Evolutionary conservation across 2,797 vertebrate species (phyloP).

Genomic region (Adelosebastes latens): DNA sequence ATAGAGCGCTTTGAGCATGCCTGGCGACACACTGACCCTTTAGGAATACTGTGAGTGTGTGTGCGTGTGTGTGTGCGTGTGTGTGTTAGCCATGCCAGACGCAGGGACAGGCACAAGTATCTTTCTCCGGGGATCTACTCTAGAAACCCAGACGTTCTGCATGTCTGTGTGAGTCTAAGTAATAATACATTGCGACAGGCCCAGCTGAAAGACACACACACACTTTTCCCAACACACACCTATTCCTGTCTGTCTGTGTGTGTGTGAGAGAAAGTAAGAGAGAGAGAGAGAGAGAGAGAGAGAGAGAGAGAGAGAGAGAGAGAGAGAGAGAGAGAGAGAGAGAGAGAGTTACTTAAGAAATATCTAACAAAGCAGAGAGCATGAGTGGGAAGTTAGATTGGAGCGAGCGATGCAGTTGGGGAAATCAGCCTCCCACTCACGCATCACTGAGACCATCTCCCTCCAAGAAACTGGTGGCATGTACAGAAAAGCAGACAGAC

Average conservation of each 20-base stretch:
- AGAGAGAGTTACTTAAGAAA: conserved; percentile 72
- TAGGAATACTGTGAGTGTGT: conserved; percentile 67
- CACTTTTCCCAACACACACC: conserved; percentile 43
- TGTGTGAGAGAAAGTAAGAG: conserved; percentile 11
- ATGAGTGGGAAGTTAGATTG: conserved; percentile 78
- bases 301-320: conserved; percentile 4
- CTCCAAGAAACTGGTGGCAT: conserved; percentile 76
- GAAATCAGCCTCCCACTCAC: conserved; percentile 78
- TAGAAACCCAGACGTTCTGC: conserved; percentile 79
- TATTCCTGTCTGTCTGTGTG: conserved; percentile 27
- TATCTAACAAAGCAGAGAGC: conserved; percentile 76
- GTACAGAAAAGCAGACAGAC: conserved; percentile 69
- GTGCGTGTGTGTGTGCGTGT: conserved; percentile 4
- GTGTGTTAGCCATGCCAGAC: conserved; percentile 57
- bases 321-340: conserved; percentile 37
- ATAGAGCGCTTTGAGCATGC: conserved; percentile 80
- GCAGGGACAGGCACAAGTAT: conserved; percentile 66
- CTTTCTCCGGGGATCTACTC: conserved; percentile 78
- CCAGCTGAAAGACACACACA: conserved; percentile 20
- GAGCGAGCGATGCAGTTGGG: conserved; percentile 67
- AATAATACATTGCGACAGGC: conserved; percentile 66
- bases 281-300: conserved; percentile 27
- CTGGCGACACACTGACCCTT: conserved; percentile 79
- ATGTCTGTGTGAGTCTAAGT: conserved; percentile 61
- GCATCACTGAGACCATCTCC: conserved; percentile 74